Evolutionary conservation across 2,113 vertebrate species (phyloP), one percentile per base, ranked within the genome.

Genomic region (Trichomycterus rosablanca): DNA sequence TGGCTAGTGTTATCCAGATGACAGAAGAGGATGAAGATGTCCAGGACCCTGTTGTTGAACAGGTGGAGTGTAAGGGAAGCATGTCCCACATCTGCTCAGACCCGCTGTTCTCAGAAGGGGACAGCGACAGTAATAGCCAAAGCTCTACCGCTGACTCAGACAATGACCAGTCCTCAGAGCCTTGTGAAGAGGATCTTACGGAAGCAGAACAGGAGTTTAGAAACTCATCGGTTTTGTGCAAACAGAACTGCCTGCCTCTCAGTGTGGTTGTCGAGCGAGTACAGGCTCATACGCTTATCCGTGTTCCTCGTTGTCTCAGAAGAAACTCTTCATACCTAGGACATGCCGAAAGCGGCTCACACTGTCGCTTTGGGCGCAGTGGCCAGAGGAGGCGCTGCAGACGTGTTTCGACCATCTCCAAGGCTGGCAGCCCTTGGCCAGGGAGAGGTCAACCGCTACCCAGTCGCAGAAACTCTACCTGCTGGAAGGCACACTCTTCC

Each of bases 241-340:
- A 48, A 55, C 60, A 30, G 40, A 20, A 37, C 5, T 16, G 64
- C 15, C 7, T 72, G 42, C 59, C 54, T 30, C 19, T 22, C 43
- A n/a, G 26, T 2, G 4, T 34, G 32, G 28, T 40, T 45, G 59
- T 74, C 68, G 24, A 74, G 22, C 14, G 26, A 0, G 4, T 16
- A 1, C 59, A 15, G 1, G 49, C 45, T 8, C 45, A 77, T 32
- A 74, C 83, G 2, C 71, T 88, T 46, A 85, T 84, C 1, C 67
- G 81, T 7, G 52, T 83, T 0, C 87, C 87, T 0, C 82, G 78
- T 18, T 92, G 86, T 76, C 84, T 94, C 14, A 78, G 89, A 1
- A 88, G 85, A 0, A 70, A 80, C 59, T 93, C 90, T 3, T 90
- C 90, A 1, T 85, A 83, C 70, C 34, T 62, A 30, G 76, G 84